These are phyloP conservation scores for Dermochelys coriacea DNA, from an alignment of 2,797 vertebrate species.

Conservation along the genomic window DNA sequence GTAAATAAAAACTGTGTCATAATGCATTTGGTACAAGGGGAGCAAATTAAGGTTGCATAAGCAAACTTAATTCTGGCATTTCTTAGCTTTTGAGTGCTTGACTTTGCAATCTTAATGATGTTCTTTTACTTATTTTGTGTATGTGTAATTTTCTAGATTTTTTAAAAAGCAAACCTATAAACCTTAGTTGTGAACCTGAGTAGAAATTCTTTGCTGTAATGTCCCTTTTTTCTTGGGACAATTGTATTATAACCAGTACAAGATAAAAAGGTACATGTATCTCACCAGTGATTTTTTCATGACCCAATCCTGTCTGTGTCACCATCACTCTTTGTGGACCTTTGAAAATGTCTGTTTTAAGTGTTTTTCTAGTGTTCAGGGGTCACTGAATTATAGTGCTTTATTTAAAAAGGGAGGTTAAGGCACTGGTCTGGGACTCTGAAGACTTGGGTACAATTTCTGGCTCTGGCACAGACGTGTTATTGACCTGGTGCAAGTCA, in stretches of 20 bases:
- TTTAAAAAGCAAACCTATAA: not conserved
- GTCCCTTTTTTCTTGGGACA: rapidly evolving
- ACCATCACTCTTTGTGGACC: rapidly evolving
- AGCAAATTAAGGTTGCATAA: no score
- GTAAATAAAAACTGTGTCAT: no score
- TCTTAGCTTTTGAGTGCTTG: no score
- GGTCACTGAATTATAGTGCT: not conserved
- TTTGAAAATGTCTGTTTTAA: rapidly evolving
- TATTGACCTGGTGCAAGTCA: not conserved
- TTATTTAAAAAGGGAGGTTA: not conserved
- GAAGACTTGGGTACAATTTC: not conserved
- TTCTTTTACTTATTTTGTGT: no score
- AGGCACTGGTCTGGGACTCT: not conserved
- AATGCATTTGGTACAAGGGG: no score
- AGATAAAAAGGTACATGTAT: not conserved
- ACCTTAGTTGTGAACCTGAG: not conserved
- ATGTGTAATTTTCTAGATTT: no score
- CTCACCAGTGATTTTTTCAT: rapidly evolving
- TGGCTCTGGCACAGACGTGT: rapidly evolving
- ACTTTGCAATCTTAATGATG: no score
- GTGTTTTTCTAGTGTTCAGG: not conserved
- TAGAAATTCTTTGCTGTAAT: not conserved
- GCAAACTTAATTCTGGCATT: no score
- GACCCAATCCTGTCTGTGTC: rapidly evolving
- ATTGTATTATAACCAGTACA: rapidly evolving